Base-by-base conservation (phyloP, 1,140 invertebrate genomes). In the Sycophila sp. region DNA sequence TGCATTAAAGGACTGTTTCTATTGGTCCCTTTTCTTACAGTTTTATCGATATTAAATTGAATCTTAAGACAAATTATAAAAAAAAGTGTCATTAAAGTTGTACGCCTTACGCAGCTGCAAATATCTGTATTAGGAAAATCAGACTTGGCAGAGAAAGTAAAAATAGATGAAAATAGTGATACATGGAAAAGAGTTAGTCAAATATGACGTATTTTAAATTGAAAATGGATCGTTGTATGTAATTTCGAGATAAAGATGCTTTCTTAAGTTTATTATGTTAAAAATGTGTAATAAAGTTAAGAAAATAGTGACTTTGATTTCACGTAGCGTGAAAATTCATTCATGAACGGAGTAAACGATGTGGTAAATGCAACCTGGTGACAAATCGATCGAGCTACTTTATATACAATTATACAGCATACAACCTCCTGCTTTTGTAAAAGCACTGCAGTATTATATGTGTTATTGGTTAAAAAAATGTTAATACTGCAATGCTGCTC, bases 341-440 rank as follows among this genome's bases (percentile, higher is more conserved):
- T 65, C 45, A 59, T 26, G 22, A 66, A 60, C 55, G 22, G 11
- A 63, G 34, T 69, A 69, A 69, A 60, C 47, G 8, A 62, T 69
- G 45, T 60, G 40, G 40, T 62, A 69, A 69, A 69, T 69, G 56
- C 56, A 69, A 69, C 34, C 56, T 69, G 56, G 66, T 60, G 66
- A 62, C 66, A 60, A 68, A 60, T 60, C 34, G 42, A 60, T 69
- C 32, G 30, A 59, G 42, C 11, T 68, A 59, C 13, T 55, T 69
- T 75, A 77, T 77, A 71, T 77, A 77, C 73, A 77, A 72, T 36
- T 72, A 45, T 74, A 76, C 71, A 77, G 11, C 15, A 42, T 55
- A 53, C 58, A 45, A 10, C 22, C 38, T 47, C 58, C 65, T 38
- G 32, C 17, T 19, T 59, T 63, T 45, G 34, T 40, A 49, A 71